phyloP scores from a whole-genome alignment of 2,113 vertebrate species.

The Salvator merianae region DNA sequence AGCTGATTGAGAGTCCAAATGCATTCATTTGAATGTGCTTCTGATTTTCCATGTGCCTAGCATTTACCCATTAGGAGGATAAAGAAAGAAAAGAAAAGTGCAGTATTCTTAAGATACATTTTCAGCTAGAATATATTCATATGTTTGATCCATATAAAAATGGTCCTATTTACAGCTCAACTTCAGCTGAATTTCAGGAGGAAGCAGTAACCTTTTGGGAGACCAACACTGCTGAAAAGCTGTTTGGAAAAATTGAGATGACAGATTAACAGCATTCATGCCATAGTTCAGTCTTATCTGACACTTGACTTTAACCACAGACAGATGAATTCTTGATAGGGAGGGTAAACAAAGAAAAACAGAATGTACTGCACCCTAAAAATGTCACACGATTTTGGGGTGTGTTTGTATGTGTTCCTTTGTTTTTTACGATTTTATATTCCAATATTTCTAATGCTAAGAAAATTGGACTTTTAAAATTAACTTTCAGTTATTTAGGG shows the following conservation, averaged over 20 bases:
- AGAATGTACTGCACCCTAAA: not conserved
- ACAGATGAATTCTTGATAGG: not conserved
- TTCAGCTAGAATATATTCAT: conserved; percentile 9
- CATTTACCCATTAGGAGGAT: not conserved
- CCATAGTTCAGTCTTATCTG: conserved; percentile 17
- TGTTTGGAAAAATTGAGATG: conserved; percentile 34
- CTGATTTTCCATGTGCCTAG: not conserved
- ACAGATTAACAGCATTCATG: conserved; percentile 39
- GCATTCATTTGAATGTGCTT: not conserved
- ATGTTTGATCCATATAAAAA: conserved; percentile 25
- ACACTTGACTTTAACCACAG: not conserved
- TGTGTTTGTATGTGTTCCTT: too few species aligned
- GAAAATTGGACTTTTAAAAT: conserved; percentile 30
- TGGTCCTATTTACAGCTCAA: conserved; percentile 36
- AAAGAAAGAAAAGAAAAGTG: not conserved
- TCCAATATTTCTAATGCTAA: conserved; percentile 27
- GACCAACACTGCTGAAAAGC: conserved; percentile 32
- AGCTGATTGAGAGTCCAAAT: not conserved
- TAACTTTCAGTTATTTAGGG: not conserved
- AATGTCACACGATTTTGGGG: not conserved
- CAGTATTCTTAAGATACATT: not conserved
- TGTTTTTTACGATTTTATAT: not conserved
- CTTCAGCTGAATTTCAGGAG: conserved; percentile 26
- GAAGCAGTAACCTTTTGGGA: conserved; percentile 26
- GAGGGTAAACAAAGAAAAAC: conserved; percentile 8